Percentiles rank a stretch among this genome's conserved stretches.
Evolutionary conservation across 2,113 vertebrate species (phyloP).

Genomic region (Eudyptes chrysolophus): DNA sequence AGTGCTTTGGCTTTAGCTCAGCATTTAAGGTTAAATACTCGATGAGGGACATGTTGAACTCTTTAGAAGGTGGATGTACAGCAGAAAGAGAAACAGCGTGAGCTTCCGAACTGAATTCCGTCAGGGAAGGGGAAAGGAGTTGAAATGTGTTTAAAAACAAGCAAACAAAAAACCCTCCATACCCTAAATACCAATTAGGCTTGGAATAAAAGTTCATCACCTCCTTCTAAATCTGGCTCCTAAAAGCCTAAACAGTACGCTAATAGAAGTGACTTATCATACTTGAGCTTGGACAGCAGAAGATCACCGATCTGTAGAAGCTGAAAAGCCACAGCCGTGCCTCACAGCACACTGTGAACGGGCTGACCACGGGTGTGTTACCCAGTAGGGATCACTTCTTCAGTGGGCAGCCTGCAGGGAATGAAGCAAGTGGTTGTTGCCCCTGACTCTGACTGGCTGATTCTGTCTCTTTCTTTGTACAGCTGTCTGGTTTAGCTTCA

Average conservation of each 20-base stretch:
- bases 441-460: background rate
- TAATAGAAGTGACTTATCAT: background rate
- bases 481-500: background rate
- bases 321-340: background rate
- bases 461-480: background rate
- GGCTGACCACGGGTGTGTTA: fast-evolving
- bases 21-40: background rate
- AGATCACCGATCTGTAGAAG: background rate
- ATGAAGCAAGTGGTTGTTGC: background rate
- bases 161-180: background rate
- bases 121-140: background rate
- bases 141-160: background rate
- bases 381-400: fast-evolving
- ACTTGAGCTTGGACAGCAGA: background rate
- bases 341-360: fast-evolving
- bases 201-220: background rate
- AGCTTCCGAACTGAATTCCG: background rate
- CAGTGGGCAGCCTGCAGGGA: background rate
- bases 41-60: background rate
- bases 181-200: background rate
- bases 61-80: background rate
- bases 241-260: background rate
- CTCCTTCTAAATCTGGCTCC: background rate
- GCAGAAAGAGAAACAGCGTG: background rate
- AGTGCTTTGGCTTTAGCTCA: background rate